Evolutionary conservation across 2,797 vertebrate genomes (phyloP).

Genomic region (Amphiprion clarkii): DNA sequence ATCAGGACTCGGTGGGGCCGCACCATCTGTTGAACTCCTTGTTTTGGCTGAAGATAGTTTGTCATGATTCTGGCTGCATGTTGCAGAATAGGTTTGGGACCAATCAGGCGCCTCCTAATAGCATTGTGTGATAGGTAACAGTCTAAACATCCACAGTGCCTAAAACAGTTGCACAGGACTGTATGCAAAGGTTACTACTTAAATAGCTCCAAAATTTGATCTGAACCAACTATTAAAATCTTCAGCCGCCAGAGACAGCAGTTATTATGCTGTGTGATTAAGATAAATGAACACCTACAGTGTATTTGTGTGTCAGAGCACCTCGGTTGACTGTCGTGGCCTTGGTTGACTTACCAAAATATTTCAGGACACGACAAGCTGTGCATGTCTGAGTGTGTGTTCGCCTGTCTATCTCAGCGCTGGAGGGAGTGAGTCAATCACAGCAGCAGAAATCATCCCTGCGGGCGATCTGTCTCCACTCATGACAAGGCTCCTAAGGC

Average conservation of each 20-base stretch:
- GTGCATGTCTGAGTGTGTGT: slow-evolving; percentile 58
- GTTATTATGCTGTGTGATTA: neutral
- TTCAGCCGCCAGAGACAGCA: neutral
- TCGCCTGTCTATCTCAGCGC: slow-evolving; percentile 57
- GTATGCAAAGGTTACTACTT: neutral
- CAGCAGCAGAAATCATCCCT: slow-evolving; percentile 89
- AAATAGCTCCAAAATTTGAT: neutral
- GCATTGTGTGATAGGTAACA: neutral
- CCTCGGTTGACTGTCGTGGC: slow-evolving; percentile 17
- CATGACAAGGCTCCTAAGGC: slow-evolving; percentile 88
- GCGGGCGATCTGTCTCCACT: slow-evolving; percentile 91
- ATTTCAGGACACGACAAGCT: slow-evolving; percentile 63
- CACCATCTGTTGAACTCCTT: neutral
- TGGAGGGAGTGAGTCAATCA: slow-evolving; percentile 85
- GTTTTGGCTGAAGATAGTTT: neutral
- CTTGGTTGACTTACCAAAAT: slow-evolving; percentile 58
- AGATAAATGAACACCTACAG: neutral
- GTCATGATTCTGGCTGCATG: neutral
- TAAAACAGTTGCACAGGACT: too few relatives aligned
- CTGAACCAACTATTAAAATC: neutral
- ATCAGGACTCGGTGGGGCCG: neutral
- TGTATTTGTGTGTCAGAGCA: neutral
- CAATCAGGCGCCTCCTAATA: neutral
- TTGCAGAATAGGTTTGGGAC: neutral
- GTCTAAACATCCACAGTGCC: neutral